A percentile compares a stretch with the other conserved stretches of the same genome.
Conservation (phyloP, 2,797 vertebrate species). For the Benthosema pterotum region DNA sequence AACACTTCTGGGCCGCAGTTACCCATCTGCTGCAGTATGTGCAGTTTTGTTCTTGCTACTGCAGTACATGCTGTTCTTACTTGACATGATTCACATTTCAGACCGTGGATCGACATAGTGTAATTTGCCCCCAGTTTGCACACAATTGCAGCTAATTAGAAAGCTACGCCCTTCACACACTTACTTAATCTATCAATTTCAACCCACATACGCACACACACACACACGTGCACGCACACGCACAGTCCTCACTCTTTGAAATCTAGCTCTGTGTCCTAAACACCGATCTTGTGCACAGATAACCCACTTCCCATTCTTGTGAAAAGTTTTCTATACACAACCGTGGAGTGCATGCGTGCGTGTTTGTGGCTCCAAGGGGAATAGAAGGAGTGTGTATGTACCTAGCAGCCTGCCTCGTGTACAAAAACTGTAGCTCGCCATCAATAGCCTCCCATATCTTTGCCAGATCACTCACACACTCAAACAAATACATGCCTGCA, state of each 20-base stretch:
- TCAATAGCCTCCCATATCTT: slow-evolving; percentile 34
- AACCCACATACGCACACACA: background rate
- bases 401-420: slow-evolving; percentile 38
- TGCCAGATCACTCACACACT: slow-evolving; percentile 23
- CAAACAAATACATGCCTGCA: slow-evolving; percentile 11
- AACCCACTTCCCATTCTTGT: slow-evolving; percentile 35
- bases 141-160: too few relatives aligned
- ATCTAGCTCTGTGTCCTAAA: slow-evolving; percentile 26
- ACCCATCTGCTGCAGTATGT: too few relatives aligned
- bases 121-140: too few relatives aligned
- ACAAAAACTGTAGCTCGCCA: slow-evolving; percentile 20
- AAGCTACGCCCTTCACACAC: background rate
- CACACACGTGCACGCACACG: background rate
- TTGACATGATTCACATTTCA: too few relatives aligned
- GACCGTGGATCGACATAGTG: too few relatives aligned
- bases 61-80: background rate
- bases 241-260: background rate
- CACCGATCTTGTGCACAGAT: slow-evolving; percentile 38
- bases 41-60: background rate
- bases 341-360: slow-evolving; percentile 20
- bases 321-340: slow-evolving; percentile 40
- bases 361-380: background rate
- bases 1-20: too few relatives aligned
- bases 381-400: slow-evolving; percentile 4
- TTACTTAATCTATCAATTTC: background rate